These are phyloP conservation scores for Emydura subglobosa DNA, from an alignment of 2,113 vertebrate genomes.

Conservation along the genomic window DNA sequence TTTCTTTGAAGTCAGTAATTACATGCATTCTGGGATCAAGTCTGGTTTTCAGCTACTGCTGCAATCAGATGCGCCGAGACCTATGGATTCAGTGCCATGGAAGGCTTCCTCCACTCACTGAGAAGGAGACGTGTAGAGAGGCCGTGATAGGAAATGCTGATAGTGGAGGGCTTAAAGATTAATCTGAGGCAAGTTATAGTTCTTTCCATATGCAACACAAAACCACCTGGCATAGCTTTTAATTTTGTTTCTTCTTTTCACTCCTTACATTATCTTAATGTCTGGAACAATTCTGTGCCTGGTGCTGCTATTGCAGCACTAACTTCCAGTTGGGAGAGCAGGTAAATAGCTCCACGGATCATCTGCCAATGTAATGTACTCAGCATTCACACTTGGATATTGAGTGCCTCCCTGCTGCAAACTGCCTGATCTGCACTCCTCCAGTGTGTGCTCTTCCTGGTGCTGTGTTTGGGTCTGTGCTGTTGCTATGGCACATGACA, in stretches of 20 bases:
- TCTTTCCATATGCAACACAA: slow-evolving; percentile 3
- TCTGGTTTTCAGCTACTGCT: slow-evolving; percentile 46
- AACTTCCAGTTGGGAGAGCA: not conserved
- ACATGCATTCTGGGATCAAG: slow-evolving; percentile 27
- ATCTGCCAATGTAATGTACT: accelerated
- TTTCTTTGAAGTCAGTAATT: slow-evolving; percentile 66
- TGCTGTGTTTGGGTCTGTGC: not conserved
- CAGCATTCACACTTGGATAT: not conserved
- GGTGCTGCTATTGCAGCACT: not conserved
- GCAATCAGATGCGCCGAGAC: slow-evolving; percentile 22
- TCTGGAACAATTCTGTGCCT: not conserved
- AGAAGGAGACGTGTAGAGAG: slow-evolving; percentile 37
- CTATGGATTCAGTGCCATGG: slow-evolving; percentile 10
- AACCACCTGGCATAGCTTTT: not conserved
- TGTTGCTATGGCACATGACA: not conserved
- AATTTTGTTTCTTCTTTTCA: not conserved
- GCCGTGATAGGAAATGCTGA: slow-evolving; percentile 4
- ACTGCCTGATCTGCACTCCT: not conserved
- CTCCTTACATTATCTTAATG: not conserved
- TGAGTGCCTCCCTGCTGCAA: not conserved
- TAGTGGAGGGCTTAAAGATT: not conserved
- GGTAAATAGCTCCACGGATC: not conserved
- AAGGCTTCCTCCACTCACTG: not conserved
- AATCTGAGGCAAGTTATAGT: not conserved
- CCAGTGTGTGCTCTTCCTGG: not conserved